phyloP scores from a whole-genome alignment of 1,140 invertebrate species.

The Phymorhynchus buccinoides region DNA sequence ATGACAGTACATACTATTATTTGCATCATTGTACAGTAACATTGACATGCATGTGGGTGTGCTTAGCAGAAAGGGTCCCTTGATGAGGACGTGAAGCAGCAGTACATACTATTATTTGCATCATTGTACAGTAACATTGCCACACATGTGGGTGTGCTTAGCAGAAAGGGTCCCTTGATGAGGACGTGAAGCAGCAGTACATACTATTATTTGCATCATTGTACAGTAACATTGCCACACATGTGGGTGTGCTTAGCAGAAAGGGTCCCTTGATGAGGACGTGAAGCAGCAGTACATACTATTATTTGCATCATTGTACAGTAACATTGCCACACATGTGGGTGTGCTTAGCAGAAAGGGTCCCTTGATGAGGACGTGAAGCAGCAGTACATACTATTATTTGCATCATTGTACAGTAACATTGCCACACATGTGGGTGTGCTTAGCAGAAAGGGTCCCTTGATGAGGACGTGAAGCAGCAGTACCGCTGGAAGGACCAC shows the following conservation, averaged over 20 bases:
- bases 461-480: conserved; percentile 60
- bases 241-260: conserved; percentile 24
- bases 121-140: too few relatives aligned
- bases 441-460: conserved; percentile 36
- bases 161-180: conserved; percentile 35
- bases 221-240: too few relatives aligned
- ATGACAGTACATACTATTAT: conserved; percentile 75
- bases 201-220: too few relatives aligned
- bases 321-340: too few relatives aligned
- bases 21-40: too few relatives aligned
- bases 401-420: too few relatives aligned
- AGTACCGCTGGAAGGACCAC: conserved; percentile 84
- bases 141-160: conserved; percentile 19
- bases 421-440: conserved; percentile 20
- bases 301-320: too few relatives aligned
- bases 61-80: conserved; percentile 34
- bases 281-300: conserved; percentile 73
- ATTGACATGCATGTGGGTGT: too few relatives aligned
- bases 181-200: conserved; percentile 71
- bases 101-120: too few relatives aligned
- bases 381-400: conserved; percentile 75
- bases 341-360: conserved; percentile 30
- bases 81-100: conserved; percentile 60
- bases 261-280: conserved; percentile 40
- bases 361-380: conserved; percentile 46